Evolutionary conservation across 2,113 vertebrate genomes (phyloP).

Genomic region (Equus quagga): DNA sequence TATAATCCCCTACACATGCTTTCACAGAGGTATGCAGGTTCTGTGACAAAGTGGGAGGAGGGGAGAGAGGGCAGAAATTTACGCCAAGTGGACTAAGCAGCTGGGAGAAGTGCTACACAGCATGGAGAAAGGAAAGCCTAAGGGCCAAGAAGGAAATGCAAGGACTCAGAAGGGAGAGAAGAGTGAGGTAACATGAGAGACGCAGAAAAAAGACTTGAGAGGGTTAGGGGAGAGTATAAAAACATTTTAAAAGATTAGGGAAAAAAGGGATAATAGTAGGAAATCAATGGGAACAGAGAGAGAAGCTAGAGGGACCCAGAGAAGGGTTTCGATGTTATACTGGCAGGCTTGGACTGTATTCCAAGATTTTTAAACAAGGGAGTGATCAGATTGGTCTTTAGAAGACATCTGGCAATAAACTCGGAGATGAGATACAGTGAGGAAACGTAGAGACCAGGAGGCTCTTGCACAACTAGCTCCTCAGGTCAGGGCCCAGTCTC

Average conservation of each 20-base stretch:
- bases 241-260: background rate
- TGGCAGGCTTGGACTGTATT: background rate
- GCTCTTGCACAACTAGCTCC: background rate
- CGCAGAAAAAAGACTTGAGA: background rate
- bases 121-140: background rate
- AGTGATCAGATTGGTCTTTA: constrained; percentile 1
- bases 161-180: background rate
- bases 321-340: background rate
- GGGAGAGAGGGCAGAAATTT: background rate
- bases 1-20: background rate
- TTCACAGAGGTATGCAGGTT: background rate
- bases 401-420: constrained; percentile 14
- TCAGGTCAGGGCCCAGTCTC: background rate
- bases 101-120: background rate
- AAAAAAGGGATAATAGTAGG: background rate
- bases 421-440: background rate
- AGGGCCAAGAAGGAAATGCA: background rate
- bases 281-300: background rate
- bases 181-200: background rate
- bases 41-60: background rate
- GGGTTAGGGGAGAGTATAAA: background rate
- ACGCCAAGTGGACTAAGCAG: background rate
- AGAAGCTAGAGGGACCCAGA: background rate
- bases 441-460: background rate
- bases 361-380: background rate